Evolutionary conservation across 2,888 invertebrate species (phyloP).

Genomic region (Drosophila neonasuta): DNA sequence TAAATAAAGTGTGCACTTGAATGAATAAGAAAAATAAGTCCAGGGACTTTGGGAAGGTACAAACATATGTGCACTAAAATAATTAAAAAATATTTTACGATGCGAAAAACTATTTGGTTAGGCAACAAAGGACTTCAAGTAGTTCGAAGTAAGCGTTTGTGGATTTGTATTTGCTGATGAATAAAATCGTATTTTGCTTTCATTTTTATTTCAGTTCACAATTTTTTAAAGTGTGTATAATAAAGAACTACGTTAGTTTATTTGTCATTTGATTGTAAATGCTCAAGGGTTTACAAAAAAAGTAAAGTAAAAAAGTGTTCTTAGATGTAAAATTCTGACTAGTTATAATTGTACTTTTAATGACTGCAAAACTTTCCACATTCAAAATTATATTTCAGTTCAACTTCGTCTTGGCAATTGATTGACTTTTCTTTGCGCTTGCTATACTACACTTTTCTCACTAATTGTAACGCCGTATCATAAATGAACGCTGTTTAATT

Average conservation of each 20-base stretch:
- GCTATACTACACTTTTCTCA: background rate
- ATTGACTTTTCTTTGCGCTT: background rate
- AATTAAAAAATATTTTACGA: background rate
- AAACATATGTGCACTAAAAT: background rate
- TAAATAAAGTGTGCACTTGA: constrained; percentile 15
- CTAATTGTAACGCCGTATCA: background rate
- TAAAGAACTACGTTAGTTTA: no score
- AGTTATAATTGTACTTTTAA: background rate
- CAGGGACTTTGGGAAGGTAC: background rate
- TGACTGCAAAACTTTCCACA: background rate
- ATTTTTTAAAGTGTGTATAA: no score
- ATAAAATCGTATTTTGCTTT: no score
- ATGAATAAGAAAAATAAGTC: background rate
- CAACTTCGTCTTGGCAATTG: background rate
- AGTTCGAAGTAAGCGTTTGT: no score
- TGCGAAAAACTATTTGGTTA: background rate
- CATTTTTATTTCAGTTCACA: no score
- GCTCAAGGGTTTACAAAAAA: no score
- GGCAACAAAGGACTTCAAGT: background rate
- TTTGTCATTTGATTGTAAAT: no score
- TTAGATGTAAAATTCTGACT: no score
- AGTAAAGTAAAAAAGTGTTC: no score
- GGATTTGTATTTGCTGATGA: no score
- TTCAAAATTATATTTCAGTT: background rate
- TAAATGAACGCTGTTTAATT: constrained; percentile 4